Evolutionary conservation across 2,113 vertebrate genomes (phyloP), one percentile per base, ranked within the genome.

Genomic region (Psammodynastes pulverulentus): DNA sequence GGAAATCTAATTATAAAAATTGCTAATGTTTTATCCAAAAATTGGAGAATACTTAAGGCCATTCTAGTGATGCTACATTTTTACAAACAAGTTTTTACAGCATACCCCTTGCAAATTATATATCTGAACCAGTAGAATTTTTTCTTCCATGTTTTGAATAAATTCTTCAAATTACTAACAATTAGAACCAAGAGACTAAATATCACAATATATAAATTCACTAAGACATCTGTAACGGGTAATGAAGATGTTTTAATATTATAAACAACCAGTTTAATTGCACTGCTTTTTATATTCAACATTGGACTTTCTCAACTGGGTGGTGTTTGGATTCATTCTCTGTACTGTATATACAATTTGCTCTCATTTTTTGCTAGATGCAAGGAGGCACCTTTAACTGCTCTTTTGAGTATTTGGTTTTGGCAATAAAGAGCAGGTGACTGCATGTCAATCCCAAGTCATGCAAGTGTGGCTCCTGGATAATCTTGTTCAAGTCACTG

Each of bases 221-320:
- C 34, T 23, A 72, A 51, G 26, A 7, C 52, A 88, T 62, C 34
- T 51, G 46, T 24, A 53, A 53, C 26, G 85, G 58, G 91, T 52
- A 62, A 72, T 45, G 13, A 91, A 91, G 56, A 84, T 24, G 26
- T 9, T 91, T 86, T 90, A 91, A 91, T 52, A 24, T 89, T 85
- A 52, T 56, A 49, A 89, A 89, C 72, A 89, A 79, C 26, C 87
- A 89, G 46, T 46, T 79, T 92, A 89, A 86, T 49, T 92, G 86
- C 52, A 46, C 26, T 91, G 26, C 34, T 53, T 48, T 24, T 91
- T 88, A 49, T 24, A 86, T 84, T 56, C 52, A 58, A 53, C 52
- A 48, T 84, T 43, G 62, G 53, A 51, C 46, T 88, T 58, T 91
- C 86, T 88, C 86, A 17, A 13, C 12, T 39, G 17, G 5, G 4